phyloP scores from a whole-genome alignment of 1,140 invertebrate species.

The Drosophila trapezifrons region DNA sequence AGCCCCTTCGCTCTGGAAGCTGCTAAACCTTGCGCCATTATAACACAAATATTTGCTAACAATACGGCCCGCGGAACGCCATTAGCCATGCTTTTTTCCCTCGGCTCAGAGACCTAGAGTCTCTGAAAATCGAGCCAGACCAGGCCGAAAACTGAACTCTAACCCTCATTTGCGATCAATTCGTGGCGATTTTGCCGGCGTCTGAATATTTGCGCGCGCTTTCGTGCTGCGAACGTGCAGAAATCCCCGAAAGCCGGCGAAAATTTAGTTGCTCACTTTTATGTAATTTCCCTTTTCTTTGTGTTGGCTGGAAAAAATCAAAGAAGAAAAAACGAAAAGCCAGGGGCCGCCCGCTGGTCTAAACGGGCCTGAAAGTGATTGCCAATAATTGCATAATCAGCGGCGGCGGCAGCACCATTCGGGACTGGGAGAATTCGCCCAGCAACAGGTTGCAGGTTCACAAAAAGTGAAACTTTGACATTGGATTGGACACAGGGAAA shows the following conservation, averaged over 20 bases:
- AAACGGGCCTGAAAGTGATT: slow-evolving; percentile 80
- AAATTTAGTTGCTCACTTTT: slow-evolving; percentile 83
- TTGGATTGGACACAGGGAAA: slow-evolving; percentile 41
- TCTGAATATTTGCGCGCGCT: slow-evolving; percentile 68
- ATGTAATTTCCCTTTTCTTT: slow-evolving; percentile 83
- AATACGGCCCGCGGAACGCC: slow-evolving; percentile 74
- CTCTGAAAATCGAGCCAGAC: slow-evolving; percentile 20
- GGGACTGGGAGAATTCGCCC: slow-evolving; percentile 54
- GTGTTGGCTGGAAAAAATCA: slow-evolving; percentile 31
- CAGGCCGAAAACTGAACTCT: slow-evolving; percentile 62
- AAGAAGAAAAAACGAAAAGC: slow-evolving; percentile 23
- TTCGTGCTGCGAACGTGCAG: slow-evolving; percentile 76
- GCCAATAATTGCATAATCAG: slow-evolving; percentile 81
- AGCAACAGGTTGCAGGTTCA: slow-evolving; percentile 65
- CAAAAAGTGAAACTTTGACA: slow-evolving; percentile 79
- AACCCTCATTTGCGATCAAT: slow-evolving; percentile 83
- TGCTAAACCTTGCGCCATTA: slow-evolving; percentile 75
- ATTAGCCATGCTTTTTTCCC: slow-evolving; percentile 49
- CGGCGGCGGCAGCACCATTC: slow-evolving; percentile 12
- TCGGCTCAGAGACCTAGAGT: slow-evolving; percentile 8
- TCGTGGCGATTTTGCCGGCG: slow-evolving; percentile 78
- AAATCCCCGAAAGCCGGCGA: slow-evolving; percentile 58
- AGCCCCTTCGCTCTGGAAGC: slow-evolving; percentile 52
- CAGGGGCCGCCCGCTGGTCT: slow-evolving; percentile 71
- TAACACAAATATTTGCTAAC: slow-evolving; percentile 82